A percentile compares a stretch with the other conserved stretches of the same genome.
Conservation (phyloP, 2,797 vertebrate genomes). For the Xerus rutilus region DNA sequence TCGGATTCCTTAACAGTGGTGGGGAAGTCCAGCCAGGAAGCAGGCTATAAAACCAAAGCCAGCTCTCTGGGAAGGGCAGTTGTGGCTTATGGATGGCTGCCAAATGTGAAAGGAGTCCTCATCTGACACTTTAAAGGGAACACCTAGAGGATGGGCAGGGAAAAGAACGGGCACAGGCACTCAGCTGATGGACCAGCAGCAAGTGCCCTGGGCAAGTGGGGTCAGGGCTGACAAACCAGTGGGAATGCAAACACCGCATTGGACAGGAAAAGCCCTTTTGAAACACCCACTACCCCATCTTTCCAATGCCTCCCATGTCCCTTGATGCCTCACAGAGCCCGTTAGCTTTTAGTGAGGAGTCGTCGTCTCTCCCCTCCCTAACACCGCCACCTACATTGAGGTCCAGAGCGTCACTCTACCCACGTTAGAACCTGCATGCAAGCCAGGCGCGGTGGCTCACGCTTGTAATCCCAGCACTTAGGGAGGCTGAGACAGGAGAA, state of each 20-base stretch:
- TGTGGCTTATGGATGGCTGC: constrained; percentile 37
- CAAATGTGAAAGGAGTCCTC: constrained; percentile 65
- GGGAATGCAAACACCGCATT: background rate
- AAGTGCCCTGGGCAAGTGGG: constrained; percentile 17
- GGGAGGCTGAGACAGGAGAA: too few species aligned
- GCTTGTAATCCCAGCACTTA: too few species aligned
- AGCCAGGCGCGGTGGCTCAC: too few species aligned
- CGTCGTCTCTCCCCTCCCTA: fast-evolving
- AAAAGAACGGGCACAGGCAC: background rate
- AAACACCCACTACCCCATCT: background rate
- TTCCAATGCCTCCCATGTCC: background rate
- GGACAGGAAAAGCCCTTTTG: background rate
- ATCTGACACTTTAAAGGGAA: constrained; percentile 63
- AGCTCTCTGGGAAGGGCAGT: constrained; percentile 53
- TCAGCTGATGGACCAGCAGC: background rate
- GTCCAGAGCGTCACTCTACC: background rate
- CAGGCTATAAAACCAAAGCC: constrained; percentile 25
- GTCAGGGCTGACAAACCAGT: background rate
- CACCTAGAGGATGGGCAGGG: background rate
- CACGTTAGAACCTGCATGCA: background rate
- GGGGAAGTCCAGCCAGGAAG: constrained; percentile 51
- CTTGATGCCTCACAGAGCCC: background rate
- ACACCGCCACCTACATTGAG: background rate
- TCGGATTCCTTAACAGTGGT: background rate
- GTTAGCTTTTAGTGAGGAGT: background rate